Base-by-base conservation (phyloP, 2,113 vertebrate genomes). In the Mesembrinibis cayennensis region DNA sequence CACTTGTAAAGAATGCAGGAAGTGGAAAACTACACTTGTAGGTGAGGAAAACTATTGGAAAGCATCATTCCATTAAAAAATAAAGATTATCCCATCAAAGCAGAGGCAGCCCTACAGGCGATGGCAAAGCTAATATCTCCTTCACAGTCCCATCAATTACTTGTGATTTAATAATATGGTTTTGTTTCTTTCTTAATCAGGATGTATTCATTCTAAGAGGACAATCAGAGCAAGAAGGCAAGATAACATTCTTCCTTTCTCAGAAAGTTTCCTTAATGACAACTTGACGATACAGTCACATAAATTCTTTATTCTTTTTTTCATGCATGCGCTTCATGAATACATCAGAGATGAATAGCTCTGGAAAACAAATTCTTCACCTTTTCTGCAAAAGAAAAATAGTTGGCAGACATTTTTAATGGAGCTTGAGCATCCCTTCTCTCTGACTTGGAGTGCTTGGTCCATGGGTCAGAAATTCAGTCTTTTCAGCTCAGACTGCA, bases 81-180 rank as follows among this genome's bases (percentile, higher is more conserved):
- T 36, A 42, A 25, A 83, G 6, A 47, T 72, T 65, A 65, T 7
- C 5, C 70, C 45, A 53, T 19, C 21, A 77, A 40, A 72, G 2
- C 5, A 77, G 38, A 70, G 6, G 10, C 3, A 63, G 3, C 2
- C 21, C 16, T 90, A 53, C 4, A 42, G 14, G 11, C 1, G 0
- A 14, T 42, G 10, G 3, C 10, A 82, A 90, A 92, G 13, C 9
- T 49, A 69, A 27, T 4, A 3, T 32, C 4, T 82, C 34, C 5
- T 88, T 76, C 42, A 49, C 4, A 70, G 11, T 45, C 16, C 27
- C 26, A 65, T 45, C 10, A 56, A 26, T 70, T 77, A 79, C 18
- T 56, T 82, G 13, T 38, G 27, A 44, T 38, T 63, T 50, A 63
- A 58, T 56, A 52, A 16, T 34, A 45, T 40, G 61, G 88, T 87